A percentile compares a stretch with the other conserved stretches of the same genome.
These are phyloP conservation scores for Stomorhina lunata DNA, from an alignment of 2,888 invertebrate genomes.

Conservation along the genomic window DNA sequence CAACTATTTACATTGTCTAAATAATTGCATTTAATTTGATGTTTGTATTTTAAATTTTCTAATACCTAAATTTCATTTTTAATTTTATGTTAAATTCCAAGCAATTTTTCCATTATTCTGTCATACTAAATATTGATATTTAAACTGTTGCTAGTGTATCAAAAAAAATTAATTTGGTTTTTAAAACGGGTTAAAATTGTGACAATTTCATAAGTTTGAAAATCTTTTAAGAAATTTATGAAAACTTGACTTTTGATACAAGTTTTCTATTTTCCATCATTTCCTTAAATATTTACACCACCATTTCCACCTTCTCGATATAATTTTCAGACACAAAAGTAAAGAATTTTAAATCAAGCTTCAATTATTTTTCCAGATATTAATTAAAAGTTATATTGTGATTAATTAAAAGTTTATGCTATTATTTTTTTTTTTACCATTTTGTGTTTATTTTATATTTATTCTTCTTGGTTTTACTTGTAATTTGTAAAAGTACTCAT, in stretches of 20 bases:
- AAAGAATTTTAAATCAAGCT: background rate
- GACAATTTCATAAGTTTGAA: too few species aligned
- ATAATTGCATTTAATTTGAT: too few species aligned
- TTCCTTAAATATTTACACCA: too few species aligned
- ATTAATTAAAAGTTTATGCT: constrained; percentile 53
- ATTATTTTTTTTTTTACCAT: background rate
- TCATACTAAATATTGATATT: constrained; percentile 16
- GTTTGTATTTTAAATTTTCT: too few species aligned
- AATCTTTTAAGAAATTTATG: too few species aligned
- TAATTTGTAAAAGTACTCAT: background rate
- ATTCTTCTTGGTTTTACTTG: constrained; percentile 1
- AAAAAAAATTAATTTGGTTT: too few species aligned
- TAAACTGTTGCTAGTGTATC: background rate
- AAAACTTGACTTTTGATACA: too few species aligned
- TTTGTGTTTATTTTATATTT: background rate
- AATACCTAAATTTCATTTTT: too few species aligned
- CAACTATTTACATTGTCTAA: too few species aligned
- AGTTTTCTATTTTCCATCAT: too few species aligned
- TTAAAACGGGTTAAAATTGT: too few species aligned
- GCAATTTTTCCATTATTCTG: constrained; percentile 44
- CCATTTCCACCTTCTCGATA: too few species aligned
- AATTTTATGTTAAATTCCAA: background rate
- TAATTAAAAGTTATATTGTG: constrained; percentile 53
- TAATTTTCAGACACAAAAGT: background rate
- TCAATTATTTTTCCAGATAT: background rate